A percentile compares a stretch with the other conserved stretches of the same genome.
phyloP scores from a whole-genome alignment of 2,888 invertebrate genomes.

The Cryptosula pallasiana region DNA sequence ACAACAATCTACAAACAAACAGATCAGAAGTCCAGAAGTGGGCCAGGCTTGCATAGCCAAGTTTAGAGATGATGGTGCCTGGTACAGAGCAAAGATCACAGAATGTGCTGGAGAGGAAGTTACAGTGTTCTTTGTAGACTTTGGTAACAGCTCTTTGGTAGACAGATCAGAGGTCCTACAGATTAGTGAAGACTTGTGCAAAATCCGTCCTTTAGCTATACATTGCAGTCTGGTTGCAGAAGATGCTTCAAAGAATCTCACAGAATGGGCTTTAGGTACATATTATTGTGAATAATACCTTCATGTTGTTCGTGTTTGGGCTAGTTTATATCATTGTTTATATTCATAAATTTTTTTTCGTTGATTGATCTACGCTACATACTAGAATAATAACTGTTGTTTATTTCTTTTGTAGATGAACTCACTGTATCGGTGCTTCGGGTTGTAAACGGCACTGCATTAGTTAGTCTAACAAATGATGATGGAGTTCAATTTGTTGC shows the following conservation, averaged over 20 bases:
- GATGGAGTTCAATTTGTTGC: not conserved
- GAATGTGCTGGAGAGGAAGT: conserved; percentile 55
- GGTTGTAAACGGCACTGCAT: not conserved
- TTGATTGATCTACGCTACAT: too few relatives aligned
- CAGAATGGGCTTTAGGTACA: conserved; percentile 13
- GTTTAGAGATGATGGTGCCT: conserved; percentile 61
- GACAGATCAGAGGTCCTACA: conserved; percentile 57
- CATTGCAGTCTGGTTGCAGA: conserved; percentile 30
- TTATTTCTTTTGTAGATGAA: too few relatives aligned
- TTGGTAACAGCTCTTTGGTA: conserved; percentile 57
- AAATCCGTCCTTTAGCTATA: conserved; percentile 34
- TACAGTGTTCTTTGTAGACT: conserved; percentile 62
- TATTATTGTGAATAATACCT: too few relatives aligned
- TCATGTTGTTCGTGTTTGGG: too few relatives aligned
- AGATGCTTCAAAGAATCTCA: not conserved
- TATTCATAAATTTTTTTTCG: too few relatives aligned
- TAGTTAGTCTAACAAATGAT: not conserved
- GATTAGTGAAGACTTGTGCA: conserved; percentile 54
- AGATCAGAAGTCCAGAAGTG: conserved; percentile 19
- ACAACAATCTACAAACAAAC: not conserved
- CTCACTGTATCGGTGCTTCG: too few relatives aligned
- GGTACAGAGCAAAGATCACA: conserved; percentile 65
- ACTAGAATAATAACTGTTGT: too few relatives aligned
- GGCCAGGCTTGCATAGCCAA: conserved; percentile 64
- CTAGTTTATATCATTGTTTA: too few relatives aligned